phyloP scores from a whole-genome alignment of 2,113 vertebrate genomes.

The Cricetomys ansorgei region DNA sequence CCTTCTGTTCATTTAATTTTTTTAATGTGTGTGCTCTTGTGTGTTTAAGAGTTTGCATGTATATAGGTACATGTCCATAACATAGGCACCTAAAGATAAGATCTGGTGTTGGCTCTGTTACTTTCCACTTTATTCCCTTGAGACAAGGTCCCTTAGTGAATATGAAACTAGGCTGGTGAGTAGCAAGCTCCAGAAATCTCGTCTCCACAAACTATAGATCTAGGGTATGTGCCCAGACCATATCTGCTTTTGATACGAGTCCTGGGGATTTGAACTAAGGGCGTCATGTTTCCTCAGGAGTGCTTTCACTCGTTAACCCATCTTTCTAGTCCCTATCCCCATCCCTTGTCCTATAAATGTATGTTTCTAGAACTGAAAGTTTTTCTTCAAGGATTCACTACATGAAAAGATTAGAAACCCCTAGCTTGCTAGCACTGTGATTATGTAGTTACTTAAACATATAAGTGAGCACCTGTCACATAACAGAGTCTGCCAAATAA shows the following conservation, averaged over 20 bases:
- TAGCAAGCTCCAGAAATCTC: not conserved
- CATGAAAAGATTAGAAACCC: not conserved
- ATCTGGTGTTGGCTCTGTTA: not conserved
- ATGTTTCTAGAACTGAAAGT: not conserved
- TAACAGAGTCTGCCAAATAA: not conserved
- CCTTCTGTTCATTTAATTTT: not conserved
- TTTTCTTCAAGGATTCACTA: not conserved
- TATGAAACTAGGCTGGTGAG: not conserved
- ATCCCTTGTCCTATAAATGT: not conserved
- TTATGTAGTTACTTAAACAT: not conserved
- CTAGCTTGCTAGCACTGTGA: not conserved
- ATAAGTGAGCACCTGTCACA: not conserved
- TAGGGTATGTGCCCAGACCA: not conserved
- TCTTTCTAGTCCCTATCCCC: not conserved
- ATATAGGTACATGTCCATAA: not conserved
- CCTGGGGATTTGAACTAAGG: not conserved
- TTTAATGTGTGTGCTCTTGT: not conserved
- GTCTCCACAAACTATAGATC: not conserved
- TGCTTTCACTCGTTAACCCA: not conserved
- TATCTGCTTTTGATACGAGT: not conserved
- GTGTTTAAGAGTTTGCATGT: not conserved
- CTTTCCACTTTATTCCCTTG: not conserved
- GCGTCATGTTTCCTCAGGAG: not conserved
- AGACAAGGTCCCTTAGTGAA: not conserved
- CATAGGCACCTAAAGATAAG: not conserved